Base-by-base conservation (phyloP, 2,113 vertebrate species). In the Ariopsis seemanni region DNA sequence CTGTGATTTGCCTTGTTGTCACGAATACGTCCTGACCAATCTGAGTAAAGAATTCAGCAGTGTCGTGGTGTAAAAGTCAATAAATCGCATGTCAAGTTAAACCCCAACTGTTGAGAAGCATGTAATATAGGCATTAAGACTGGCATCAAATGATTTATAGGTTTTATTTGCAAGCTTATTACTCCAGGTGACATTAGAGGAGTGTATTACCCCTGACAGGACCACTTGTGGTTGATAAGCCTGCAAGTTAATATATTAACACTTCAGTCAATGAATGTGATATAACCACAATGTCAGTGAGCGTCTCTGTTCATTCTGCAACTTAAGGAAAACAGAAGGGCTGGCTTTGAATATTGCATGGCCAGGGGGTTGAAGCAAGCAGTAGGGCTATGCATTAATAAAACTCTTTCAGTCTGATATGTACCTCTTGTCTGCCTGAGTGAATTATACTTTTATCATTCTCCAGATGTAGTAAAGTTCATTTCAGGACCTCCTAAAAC, bases 381-480 rank as follows among this genome's bases (percentile, higher is more conserved):
- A 83, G 69, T 34, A 52, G 50, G 25, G 58, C 60, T 71, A 82
- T 82, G 86, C 77, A 87, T 89, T 85, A 87, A 85, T 85, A 80
- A 83, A 85, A 72, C 72, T 82, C 27, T 85, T 87, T 87, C 78
- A 78, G 87, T 50, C 87, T 57, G 10, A 11, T n/a, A 4, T 48
- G 9, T 79, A 80, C 86, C 86, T 82, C 74, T 84, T 63, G 63
- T 58, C 80, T 82, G 57, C 55, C 86, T 82, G 67, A 83, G 42
- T 72, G 52, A 80, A 85, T 85, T 85, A 53, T 25, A 65, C 60
- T 85, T 17, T 1, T 50, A 25, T 87, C 65, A 87, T 55, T 65
- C 81, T 80, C 88, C 52, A 84, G 60, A 81, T 78, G 82, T 15
- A 50, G 83, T 52, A 82, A 69, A 88, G 85, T 67, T 62, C 42